Percentiles rank a stretch among this genome's conserved stretches.
Conservation (phyloP, 1,140 invertebrate genomes). For the Palaemon carinicauda region DNA sequence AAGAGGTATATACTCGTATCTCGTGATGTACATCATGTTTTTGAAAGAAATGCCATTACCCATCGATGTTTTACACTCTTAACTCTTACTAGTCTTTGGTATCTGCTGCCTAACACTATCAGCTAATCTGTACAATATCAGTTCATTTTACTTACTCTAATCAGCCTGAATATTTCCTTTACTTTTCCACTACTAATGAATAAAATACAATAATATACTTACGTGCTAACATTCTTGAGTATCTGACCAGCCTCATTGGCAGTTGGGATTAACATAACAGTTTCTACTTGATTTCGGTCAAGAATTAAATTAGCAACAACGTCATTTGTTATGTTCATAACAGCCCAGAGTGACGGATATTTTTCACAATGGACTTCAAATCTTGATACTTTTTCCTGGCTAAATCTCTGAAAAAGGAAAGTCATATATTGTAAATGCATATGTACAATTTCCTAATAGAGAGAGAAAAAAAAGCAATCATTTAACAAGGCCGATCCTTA, state of each 20-base stretch:
- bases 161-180: not conserved
- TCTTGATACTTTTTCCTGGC: conserved; percentile 71
- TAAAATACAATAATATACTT: too few species aligned
- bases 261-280: conserved; percentile 74
- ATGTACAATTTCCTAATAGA: not conserved
- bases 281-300: conserved; percentile 78
- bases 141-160: too few species aligned
- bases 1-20: too few species aligned
- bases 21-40: too few species aligned
- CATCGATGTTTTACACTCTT: too few species aligned
- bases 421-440: not conserved
- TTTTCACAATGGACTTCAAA: conserved; percentile 66
- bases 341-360: conserved; percentile 73
- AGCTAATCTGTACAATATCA: too few species aligned
- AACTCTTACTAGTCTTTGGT: too few species aligned
- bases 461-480: too few species aligned
- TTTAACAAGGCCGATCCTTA: too few species aligned
- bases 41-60: too few species aligned
- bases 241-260: conserved; percentile 72
- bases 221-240: conserved; percentile 85
- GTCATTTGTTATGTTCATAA: conserved; percentile 77
- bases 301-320: conserved; percentile 85
- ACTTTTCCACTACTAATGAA: conserved; percentile 68
- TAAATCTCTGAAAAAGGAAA: not conserved
- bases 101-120: too few species aligned